phyloP scores from a whole-genome alignment of 2,888 invertebrate species.

The Amblyjoppa proteus region DNA sequence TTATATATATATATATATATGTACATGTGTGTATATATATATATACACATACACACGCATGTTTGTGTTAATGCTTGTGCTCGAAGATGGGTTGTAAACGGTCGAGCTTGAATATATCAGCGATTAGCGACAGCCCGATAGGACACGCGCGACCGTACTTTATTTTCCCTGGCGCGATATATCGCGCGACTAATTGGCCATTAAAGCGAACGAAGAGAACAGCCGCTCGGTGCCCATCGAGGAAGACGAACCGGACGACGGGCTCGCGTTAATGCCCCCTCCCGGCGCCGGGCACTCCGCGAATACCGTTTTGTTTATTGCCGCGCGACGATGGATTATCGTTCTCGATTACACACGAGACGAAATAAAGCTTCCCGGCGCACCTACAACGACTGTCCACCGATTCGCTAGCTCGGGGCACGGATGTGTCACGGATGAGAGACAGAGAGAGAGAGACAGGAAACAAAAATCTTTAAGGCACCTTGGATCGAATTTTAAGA shows the following conservation, averaged over 20 bases:
- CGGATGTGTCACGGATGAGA: too few species aligned
- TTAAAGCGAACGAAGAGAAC: conserved; percentile 40
- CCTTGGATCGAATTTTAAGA: too few species aligned
- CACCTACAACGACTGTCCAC: background rate
- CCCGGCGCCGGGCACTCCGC: conserved; percentile 10
- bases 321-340: conserved; percentile 12
- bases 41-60: background rate
- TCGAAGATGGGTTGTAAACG: conserved; percentile 27
- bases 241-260: background rate
- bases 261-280: conserved; percentile 5
- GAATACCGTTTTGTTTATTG: conserved; percentile 27
- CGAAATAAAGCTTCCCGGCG: background rate
- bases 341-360: conserved; percentile 13
- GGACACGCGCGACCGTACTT: conserved; percentile 24
- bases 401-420: background rate
- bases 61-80: background rate
- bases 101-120: conserved; percentile 1
- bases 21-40: background rate
- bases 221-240: conserved; percentile 16
- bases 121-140: conserved; percentile 23
- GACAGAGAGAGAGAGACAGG: too few species aligned
- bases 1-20: background rate
- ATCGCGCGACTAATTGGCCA: conserved; percentile 55
- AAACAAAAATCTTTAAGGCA: too few species aligned
- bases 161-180: conserved; percentile 37